Evolutionary conservation across 2,888 invertebrate species (phyloP).

Genomic region (Drosophila phalerata): DNA sequence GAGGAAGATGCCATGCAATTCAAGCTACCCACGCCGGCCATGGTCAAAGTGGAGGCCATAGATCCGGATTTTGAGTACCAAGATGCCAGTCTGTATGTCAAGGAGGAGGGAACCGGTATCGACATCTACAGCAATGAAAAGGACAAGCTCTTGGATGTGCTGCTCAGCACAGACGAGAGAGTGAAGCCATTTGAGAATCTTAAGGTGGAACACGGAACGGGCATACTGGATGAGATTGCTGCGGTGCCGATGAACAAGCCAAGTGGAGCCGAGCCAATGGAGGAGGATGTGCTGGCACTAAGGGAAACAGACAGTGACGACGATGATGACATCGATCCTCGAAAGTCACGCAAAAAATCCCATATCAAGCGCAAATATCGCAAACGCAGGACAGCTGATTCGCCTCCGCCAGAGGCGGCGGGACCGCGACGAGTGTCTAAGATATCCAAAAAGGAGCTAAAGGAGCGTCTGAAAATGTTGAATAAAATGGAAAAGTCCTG

Average conservation of each 20-base stretch:
- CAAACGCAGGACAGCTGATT: conserved; percentile 51
- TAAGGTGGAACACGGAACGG: conserved; percentile 66
- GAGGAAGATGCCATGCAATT: conserved; percentile 63
- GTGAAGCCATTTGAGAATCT: conserved; percentile 71
- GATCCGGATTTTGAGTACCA: conserved; percentile 74
- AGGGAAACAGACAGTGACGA: conserved; percentile 49
- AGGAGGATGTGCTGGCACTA: conserved; percentile 75
- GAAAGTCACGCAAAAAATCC: conserved; percentile 35
- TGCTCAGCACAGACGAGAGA: conserved; percentile 71
- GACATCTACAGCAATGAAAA: conserved; percentile 80
- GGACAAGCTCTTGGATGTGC: conserved; percentile 76
- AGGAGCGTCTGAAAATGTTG: conserved; percentile 78
- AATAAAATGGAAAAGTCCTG: conserved; percentile 81
- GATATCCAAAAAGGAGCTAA: conserved; percentile 77
- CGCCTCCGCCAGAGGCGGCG: conserved; percentile 26
- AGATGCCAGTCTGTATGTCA: conserved; percentile 69
- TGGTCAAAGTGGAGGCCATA: conserved; percentile 68
- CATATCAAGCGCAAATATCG: conserved; percentile 66
- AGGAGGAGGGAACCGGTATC: conserved; percentile 70
- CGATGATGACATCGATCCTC: conserved; percentile 36
- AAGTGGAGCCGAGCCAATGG: conserved; percentile 53
- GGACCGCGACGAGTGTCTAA: conserved; percentile 75
- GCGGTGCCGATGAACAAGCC: conserved; percentile 71
- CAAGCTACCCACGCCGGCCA: conserved; percentile 56
- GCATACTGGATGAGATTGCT: conserved; percentile 79